Base-by-base conservation (phyloP, 2,888 invertebrate genomes). In the Drosophila subquinaria region DNA sequence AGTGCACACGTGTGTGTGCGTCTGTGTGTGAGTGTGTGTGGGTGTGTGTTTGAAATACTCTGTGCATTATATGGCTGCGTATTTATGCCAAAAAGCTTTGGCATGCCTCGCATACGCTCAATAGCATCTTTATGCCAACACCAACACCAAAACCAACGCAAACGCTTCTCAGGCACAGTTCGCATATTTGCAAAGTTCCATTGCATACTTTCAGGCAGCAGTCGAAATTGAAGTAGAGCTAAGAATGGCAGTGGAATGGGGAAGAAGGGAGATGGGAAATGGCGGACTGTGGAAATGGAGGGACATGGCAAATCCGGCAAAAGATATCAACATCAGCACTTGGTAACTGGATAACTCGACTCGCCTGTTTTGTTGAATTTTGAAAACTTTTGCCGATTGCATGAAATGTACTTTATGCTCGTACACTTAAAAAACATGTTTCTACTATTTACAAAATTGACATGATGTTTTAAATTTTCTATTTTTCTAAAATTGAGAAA, bases 71-170 rank as follows among this genome's bases (percentile, higher is more conserved):
- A 66, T 67, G 82, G 78, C 79, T 67, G 73, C 71, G 73, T 79
- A 84, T 79, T 88, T 88, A 76, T 79, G 73, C 74, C 75, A 55
- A 72, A 84, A 73, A 75, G 86, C 88, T 71, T 71, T 75, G 73
- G 74, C 73, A 79, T 85, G 69, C 72, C 69, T 74, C 65, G 69
- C 76, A 68, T 69, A 77, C 74, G 56, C 62, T 76, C 72, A 83
- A 72, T 56, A 69, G 72, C 79, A 74, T 82, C 79, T 79, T 83
- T 70, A 73, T 84, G 51, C 73, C 72, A 53, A 45, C 47, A 36
- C 27, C 59, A 36, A 36, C 36, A 13, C 13, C 11, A 35, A 35
- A 10, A 35, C 13, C 38, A 52, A 52, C 38, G 43, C 53, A 45
- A 62, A 42, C 47, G 70, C 53, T 55, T 59, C 38, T 38, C 66